Evolutionary conservation across 2,797 vertebrate species (phyloP).

Genomic region (Pangasius sanitwongsei): DNA sequence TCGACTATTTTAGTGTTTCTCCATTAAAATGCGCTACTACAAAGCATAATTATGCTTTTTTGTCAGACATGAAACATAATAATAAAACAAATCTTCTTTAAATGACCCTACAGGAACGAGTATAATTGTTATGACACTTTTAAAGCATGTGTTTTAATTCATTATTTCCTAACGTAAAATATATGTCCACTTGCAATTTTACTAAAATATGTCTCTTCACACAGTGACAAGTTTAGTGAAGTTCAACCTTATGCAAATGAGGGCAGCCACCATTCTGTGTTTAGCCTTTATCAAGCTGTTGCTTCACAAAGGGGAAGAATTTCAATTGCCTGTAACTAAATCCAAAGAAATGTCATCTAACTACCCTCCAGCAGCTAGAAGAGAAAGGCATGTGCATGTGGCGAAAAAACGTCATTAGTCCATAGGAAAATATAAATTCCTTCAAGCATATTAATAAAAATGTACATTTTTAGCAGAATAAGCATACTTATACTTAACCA

Average conservation of each 20-base stretch:
- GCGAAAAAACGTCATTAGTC: background rate
- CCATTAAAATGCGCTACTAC: background rate
- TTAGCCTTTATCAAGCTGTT: slow-evolving; percentile 12
- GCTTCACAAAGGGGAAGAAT: background rate
- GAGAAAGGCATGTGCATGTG: background rate
- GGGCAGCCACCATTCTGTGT: background rate
- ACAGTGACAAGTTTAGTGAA: background rate
- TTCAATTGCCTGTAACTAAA: slow-evolving; percentile 1
- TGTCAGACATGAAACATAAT: background rate
- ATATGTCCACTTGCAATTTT: background rate
- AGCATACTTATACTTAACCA: background rate
- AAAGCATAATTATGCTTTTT: background rate
- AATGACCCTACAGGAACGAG: background rate
- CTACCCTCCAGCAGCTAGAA: background rate
- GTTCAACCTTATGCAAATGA: background rate
- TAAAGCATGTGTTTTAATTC: background rate
- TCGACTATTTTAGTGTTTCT: background rate
- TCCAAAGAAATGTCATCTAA: slow-evolving; percentile 3
- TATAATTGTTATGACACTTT: background rate
- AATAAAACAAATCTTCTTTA: background rate
- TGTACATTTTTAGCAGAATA: background rate
- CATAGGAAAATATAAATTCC: background rate
- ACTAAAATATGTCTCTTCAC: background rate
- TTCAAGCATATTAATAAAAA: background rate
- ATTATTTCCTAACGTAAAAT: background rate